phyloP scores from a whole-genome alignment of 2,113 vertebrate genomes.

The Amazona vittata region DNA sequence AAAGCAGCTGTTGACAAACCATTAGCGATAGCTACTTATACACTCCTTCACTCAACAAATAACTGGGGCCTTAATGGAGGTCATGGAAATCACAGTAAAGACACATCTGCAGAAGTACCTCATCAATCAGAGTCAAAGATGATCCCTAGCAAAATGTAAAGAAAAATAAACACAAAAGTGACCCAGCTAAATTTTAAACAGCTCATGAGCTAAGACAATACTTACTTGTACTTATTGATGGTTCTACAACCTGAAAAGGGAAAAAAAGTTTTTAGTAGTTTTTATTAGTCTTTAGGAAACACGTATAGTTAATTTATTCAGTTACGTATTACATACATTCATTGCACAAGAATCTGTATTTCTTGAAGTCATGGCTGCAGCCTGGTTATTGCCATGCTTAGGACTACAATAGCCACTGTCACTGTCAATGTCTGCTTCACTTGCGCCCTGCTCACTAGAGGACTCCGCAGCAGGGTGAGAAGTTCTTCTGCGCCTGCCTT shows the following conservation, averaged over 20 bases:
- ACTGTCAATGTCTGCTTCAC: constrained; percentile 96
- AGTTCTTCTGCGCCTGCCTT: constrained; percentile 82
- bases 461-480: constrained; percentile 87
- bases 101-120: not conserved
- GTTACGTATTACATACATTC: constrained; percentile 64
- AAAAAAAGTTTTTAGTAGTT: not conserved
- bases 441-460: constrained; percentile 90
- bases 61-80: not conserved
- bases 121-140: not conserved
- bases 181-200: not conserved
- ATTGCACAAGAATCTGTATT: constrained; percentile 70
- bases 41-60: not conserved
- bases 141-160: not conserved
- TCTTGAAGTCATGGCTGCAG: constrained; percentile 62
- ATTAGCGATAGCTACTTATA: not conserved
- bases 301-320: not conserved
- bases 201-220: not conserved
- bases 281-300: not conserved
- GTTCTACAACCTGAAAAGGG: constrained; percentile 82
- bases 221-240: constrained; percentile 86
- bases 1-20: not conserved
- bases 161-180: not conserved
- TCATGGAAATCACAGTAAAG: not conserved
- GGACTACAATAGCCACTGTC: constrained; percentile 98
- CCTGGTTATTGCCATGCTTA: constrained; percentile 88